Conservation (phyloP, 2,888 invertebrate species). For the Dimorphilus gyrociliatus region DNA sequence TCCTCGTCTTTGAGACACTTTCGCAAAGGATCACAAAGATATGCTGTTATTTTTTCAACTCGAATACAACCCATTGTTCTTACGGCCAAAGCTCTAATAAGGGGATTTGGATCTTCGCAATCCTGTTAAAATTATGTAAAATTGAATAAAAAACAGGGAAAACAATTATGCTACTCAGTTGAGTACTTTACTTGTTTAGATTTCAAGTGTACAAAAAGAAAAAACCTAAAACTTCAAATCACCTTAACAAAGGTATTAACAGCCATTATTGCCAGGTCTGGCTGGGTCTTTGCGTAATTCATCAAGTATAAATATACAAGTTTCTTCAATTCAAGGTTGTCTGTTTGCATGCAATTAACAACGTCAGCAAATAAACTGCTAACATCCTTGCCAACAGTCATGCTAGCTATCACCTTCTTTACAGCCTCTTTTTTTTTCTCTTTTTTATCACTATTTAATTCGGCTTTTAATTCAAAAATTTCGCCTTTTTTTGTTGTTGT, state of each 20-base stretch:
- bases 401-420: constrained; percentile 98
- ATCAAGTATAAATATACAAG: constrained; percentile 93
- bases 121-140: constrained; percentile 48
- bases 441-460: constrained; percentile 96
- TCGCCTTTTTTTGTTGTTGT: constrained; percentile 95
- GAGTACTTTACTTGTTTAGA: too few species aligned
- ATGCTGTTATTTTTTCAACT: constrained; percentile 98
- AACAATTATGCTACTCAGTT: too few species aligned
- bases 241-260: constrained; percentile 99
- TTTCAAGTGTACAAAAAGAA: too few species aligned
- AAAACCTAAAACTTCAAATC: too few species aligned
- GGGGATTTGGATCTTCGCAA: constrained; percentile 97
- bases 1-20: constrained; percentile 46
- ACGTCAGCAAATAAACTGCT: constrained; percentile 91
- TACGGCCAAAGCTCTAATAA: constrained; percentile 92
- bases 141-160: too few species aligned
- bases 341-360: constrained; percentile 99
- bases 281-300: constrained; percentile 99
- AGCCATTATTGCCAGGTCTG: constrained; percentile 99
- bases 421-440: constrained; percentile 99
- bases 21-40: constrained; percentile 87
- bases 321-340: constrained; percentile 94
- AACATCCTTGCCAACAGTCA: constrained; percentile 99
- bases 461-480: constrained; percentile 96
- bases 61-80: constrained; percentile 99